Conservation (phyloP, 92 coral and sea anemone genomes). For the Zoanthus solanderi region DNA sequence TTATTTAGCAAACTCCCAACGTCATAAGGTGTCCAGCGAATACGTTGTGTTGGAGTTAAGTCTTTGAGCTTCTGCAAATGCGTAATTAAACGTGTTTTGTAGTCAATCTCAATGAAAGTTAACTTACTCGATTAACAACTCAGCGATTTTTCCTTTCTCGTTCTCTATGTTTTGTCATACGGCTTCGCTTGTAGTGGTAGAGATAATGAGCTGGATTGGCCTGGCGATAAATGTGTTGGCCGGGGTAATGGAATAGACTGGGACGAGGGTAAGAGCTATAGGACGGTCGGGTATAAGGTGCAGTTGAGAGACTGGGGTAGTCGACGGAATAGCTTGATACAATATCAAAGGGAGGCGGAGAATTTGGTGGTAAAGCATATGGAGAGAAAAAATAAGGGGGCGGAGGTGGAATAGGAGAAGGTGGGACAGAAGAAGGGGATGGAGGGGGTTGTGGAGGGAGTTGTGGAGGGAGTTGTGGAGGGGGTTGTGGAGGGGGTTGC, state of each 20-base stretch:
- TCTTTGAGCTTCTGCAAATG: too few relatives aligned
- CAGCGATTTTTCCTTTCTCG: not conserved
- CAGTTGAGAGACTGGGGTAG: not conserved
- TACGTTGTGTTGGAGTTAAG: too few relatives aligned
- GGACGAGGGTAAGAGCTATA: not conserved
- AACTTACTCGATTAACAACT: not conserved
- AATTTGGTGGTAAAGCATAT: not conserved
- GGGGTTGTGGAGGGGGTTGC: not conserved
- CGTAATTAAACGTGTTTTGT: not conserved
- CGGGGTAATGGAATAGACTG: not conserved
- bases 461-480: not conserved
- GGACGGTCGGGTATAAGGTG: not conserved
- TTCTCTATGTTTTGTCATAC: not conserved
- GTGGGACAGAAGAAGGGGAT: not conserved
- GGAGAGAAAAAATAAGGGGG: not conserved
- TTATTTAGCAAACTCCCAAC: too few relatives aligned
- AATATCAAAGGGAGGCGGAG: not conserved
- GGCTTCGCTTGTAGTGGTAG: slow-evolving; percentile 8
- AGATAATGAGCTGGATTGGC: not conserved
- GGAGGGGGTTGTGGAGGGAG: not conserved
- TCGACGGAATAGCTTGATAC: not conserved
- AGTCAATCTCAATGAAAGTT: not conserved
- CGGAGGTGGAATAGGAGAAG: not conserved
- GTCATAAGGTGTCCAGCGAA: too few relatives aligned
- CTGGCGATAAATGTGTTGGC: not conserved